Base-by-base conservation (phyloP, 2,113 vertebrate species). In the Xenopus borealis region DNA sequence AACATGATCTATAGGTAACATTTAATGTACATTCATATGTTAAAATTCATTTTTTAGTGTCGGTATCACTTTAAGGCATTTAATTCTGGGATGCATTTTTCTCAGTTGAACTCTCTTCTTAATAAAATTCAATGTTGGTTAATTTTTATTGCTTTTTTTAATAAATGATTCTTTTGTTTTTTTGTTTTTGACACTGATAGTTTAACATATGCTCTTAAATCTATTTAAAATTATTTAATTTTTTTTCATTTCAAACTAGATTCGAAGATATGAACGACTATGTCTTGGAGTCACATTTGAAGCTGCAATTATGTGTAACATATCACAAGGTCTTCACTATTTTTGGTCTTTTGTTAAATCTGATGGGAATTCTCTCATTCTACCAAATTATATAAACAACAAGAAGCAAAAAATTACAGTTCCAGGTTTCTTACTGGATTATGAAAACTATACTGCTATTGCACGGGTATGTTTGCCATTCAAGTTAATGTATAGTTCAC, bases 251-350 rank as follows among this genome's bases (percentile, higher is more conserved):
- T 67, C 47, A 5, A 20, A 47, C 64, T 75, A 95, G 93, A 81
- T 93, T 44, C 83, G 81, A 75, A 80, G 90, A 72, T 72, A 89
- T 71, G 88, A 94, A 81, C 72, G 81, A 1, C 46, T 93, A 69
- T 73, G 4, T 2, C 80, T 95, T 13, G 88, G 86, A 0, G 93
- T 94, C 71, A 93, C 89, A 0, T 93, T 86, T 53, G 92, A 94
- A 69, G 82, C 80, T 5, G 80, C 87, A 0, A 40, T 94, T 3
- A 80, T 89, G 68, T 95, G 93, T 63, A 84, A 90, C 65, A 50
- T 83, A 59, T 88, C 87, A 46, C 83, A 52, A 69, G 90, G 88
- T 14, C 83, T 95, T 20, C 59, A 66, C 5, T 95, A 94, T 70
- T 72, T 75, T 59, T 95, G 94, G 94, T 84, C 79, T 12, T 52